Evolutionary conservation across 2,113 vertebrate species (phyloP), one percentile per base, ranked within the genome.

Genomic region (Trogon melanurus): DNA sequence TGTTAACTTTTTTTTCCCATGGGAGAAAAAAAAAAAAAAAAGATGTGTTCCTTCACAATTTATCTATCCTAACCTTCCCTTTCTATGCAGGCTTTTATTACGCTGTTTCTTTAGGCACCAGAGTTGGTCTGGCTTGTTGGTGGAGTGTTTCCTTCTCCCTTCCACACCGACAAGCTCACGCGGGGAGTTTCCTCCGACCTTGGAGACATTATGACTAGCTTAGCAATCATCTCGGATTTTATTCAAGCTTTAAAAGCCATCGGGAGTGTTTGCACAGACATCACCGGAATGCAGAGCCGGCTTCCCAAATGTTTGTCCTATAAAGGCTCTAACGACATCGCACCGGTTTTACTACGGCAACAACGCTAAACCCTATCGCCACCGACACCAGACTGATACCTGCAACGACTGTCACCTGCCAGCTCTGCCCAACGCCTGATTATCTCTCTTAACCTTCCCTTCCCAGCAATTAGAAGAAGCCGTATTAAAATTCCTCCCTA

Each of bases 241-340:
- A 91, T 30, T 88, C 67, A 29, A 90, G 95, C 81, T 85, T 87
- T 93, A 70, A 66, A 91, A 95, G 85, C 1, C 58, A 94, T 56
- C 67, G 27, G 67, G 25, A 90, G 82, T 79, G 85, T 97, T 96
- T 96, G 85, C 88, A 67, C 44, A 90, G 91, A 36, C 82, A 83
- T 88, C 70, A 26, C 36, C 5, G 67, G 51, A 79, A 79, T 73
- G 79, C 15, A 75, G 82, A 94, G 82, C 20, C 3, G 2, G 54
- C 30, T 85, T 76, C 50, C 0, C 3, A 89, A 67, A 84, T 85
- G 89, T 65, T 95, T 93, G 93, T 85, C 85, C 93, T 93, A 47
- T 62, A 90, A 93, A 91, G 91, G 34, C 88, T 94, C 58, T 86
- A 83, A 93, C 73, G 91, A 91, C 82, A 62, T 41, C 69, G 89